Conservation (phyloP, 1,140 invertebrate genomes). For the Achatina immaculata region DNA sequence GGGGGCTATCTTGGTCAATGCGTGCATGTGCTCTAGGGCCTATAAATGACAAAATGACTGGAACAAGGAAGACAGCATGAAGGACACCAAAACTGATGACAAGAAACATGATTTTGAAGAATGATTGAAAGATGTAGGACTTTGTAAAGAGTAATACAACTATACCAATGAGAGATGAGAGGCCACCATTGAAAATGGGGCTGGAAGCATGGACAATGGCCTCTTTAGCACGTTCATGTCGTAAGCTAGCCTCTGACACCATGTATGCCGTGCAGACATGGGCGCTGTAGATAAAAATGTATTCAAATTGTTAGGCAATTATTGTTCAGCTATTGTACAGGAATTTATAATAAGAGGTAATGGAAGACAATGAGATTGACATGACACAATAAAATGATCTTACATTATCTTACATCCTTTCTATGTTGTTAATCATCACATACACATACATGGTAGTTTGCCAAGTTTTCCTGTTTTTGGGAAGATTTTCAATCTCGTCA, state of each 20-base stretch:
- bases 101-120: constrained; percentile 98
- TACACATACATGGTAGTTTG: too few relatives aligned
- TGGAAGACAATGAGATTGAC: too few relatives aligned
- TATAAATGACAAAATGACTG: constrained; percentile 84
- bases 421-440: too few relatives aligned
- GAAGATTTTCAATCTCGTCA: too few relatives aligned
- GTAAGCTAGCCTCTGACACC: constrained; percentile 76
- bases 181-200: constrained; percentile 94
- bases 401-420: too few relatives aligned
- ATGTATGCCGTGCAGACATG: constrained; percentile 98
- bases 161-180: constrained; percentile 93
- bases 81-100: constrained; percentile 94
- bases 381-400: too few relatives aligned
- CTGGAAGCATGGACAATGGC: constrained; percentile 90
- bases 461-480: too few relatives aligned
- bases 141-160: constrained; percentile 88
- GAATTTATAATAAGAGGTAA: too few relatives aligned
- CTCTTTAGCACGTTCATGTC: constrained; percentile 82
- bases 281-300: constrained; percentile 83
- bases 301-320: neutral
- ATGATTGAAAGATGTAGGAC: constrained; percentile 96
- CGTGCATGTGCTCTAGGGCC: neutral
- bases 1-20: neutral
- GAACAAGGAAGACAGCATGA: constrained; percentile 92
- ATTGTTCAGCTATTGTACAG: too few relatives aligned